Evolutionary conservation across 2,888 invertebrate species (phyloP).

Genomic region (Acanthosepion lycidas): DNA sequence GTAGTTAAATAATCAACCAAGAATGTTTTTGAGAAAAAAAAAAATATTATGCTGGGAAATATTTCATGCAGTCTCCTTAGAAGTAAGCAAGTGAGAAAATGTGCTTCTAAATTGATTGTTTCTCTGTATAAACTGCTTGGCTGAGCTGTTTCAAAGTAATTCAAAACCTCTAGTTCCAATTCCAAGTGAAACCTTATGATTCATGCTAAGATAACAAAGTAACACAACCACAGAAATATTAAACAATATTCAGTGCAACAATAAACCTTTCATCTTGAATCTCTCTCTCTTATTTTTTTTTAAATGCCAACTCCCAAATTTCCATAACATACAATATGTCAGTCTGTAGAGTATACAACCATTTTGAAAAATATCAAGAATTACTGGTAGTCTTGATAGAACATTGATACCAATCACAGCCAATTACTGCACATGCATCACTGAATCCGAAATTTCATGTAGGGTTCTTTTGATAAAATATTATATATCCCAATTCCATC

Average conservation of each 20-base stretch:
- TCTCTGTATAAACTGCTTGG: neutral
- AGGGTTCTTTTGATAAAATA: too few species aligned
- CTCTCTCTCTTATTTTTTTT: too few species aligned
- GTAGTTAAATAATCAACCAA: neutral
- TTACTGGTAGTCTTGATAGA: too few species aligned
- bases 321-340: too few species aligned
- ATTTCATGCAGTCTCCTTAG: neutral
- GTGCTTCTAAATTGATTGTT: neutral
- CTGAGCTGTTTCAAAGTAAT: neutral
- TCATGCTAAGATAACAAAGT: constrained; percentile 6
- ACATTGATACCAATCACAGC: too few species aligned
- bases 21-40: neutral
- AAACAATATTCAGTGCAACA: neutral
- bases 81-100: neutral
- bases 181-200: neutral
- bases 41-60: neutral
- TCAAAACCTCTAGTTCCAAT: neutral
- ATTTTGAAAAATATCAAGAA: too few species aligned
- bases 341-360: too few species aligned
- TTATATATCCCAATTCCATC: too few species aligned
- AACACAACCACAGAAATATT: neutral
- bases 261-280: neutral
- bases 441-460: too few species aligned
- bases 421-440: too few species aligned
- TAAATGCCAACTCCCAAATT: too few species aligned